Evolutionary conservation across 2,113 vertebrate genomes (phyloP).

Genomic region (Suricata suricatta): DNA sequence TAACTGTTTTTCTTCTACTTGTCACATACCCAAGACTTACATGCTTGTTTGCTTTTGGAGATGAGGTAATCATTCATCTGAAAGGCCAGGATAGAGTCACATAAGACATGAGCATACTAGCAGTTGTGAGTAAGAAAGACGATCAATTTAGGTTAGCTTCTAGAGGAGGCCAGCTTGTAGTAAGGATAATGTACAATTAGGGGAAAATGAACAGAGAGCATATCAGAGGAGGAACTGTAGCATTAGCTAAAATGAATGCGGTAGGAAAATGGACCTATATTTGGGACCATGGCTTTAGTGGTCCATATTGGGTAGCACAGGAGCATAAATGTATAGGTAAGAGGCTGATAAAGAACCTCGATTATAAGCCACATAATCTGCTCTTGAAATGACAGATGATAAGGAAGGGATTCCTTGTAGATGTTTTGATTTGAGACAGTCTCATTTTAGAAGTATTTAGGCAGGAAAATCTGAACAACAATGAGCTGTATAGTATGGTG

Average conservation of each 20-base stretch:
- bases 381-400: background rate
- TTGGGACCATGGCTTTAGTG: background rate
- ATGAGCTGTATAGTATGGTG: background rate
- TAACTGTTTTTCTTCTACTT: constrained; percentile 4
- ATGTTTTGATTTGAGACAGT: background rate
- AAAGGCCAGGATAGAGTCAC: background rate
- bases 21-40: background rate
- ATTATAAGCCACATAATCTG: background rate
- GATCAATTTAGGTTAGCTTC: background rate
- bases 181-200: background rate
- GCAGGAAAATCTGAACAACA: background rate
- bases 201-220: background rate
- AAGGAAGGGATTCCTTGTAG: background rate
- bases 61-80: background rate
- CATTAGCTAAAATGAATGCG: background rate
- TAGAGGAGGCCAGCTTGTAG: background rate
- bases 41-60: background rate
- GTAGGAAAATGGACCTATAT: background rate
- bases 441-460: background rate
- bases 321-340: background rate
- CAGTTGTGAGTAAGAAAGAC: background rate
- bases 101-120: background rate
- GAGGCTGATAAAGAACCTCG: background rate
- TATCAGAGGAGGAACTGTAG: background rate
- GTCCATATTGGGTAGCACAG: background rate